These are phyloP conservation scores for Zeugodacus cucurbitae DNA, from an alignment of 1,140 invertebrate species.

Conservation along the genomic window DNA sequence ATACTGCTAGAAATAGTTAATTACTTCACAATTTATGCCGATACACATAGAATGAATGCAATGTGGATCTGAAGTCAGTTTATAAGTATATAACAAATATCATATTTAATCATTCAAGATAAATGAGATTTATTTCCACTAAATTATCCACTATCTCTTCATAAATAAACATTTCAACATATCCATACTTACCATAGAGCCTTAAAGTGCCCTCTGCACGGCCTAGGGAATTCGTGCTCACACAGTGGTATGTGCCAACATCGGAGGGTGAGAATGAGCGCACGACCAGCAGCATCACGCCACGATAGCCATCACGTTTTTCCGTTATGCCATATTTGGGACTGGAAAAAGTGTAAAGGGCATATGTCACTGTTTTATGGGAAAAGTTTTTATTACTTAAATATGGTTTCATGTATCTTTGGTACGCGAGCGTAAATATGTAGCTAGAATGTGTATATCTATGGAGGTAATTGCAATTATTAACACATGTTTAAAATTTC, in stretches of 20 bases:
- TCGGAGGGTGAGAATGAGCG: conserved; percentile 80
- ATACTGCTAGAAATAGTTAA: too few relatives aligned
- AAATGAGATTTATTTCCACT: too few relatives aligned
- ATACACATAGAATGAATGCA: too few relatives aligned
- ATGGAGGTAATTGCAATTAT: background rate
- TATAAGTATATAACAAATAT: too few relatives aligned
- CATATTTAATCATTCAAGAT: too few relatives aligned
- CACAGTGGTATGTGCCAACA: conserved; percentile 90
- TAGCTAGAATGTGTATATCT: background rate
- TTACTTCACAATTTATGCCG: too few relatives aligned
- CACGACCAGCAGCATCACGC: conserved; percentile 86
- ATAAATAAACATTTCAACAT: background rate
- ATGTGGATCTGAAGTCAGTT: too few relatives aligned
- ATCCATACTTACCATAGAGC: conserved; percentile 81
- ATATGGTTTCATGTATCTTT: background rate
- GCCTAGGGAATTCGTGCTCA: conserved; percentile 89
- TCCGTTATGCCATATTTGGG: conserved; percentile 85
- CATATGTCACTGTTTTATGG: conserved; percentile 40
- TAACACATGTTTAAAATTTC: background rate
- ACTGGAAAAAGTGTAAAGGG: conserved; percentile 67
- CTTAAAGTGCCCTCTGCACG: conserved; percentile 85
- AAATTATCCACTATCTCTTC: background rate
- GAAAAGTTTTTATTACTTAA: background rate
- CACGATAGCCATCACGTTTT: conserved; percentile 81
- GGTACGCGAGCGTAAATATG: background rate